phyloP scores from a whole-genome alignment of 2,113 vertebrate genomes.

The human (Homo sapiens) region GRCh38 chr19:3054001-3054500 shows the following conservation, averaged over 20 bases:
- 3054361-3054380: not conserved
- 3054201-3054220: too few relatives aligned
- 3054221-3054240: not conserved
- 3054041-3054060: constrained; percentile 81
- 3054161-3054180: constrained; percentile 96
- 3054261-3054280: not conserved
- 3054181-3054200: constrained; percentile 98
- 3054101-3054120: constrained; percentile 82
- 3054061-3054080: fast-evolving
- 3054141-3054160: constrained; percentile 97
- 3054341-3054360: not conserved
- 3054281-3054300: not conserved
- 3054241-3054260: too few relatives aligned
- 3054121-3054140: constrained; percentile 99
- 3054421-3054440: not conserved
- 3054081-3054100: fast-evolving
- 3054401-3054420: not conserved
- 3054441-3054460: not conserved
- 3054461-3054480: not conserved
- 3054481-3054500: not conserved
- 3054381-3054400: not conserved
- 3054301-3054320: not conserved
- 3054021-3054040: constrained; percentile 99
- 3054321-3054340: not conserved
- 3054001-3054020: constrained; percentile 97